These are phyloP conservation scores for Psittacula cyanocephala DNA, from an alignment of 2,113 vertebrate species.

Conservation along the genomic window DNA sequence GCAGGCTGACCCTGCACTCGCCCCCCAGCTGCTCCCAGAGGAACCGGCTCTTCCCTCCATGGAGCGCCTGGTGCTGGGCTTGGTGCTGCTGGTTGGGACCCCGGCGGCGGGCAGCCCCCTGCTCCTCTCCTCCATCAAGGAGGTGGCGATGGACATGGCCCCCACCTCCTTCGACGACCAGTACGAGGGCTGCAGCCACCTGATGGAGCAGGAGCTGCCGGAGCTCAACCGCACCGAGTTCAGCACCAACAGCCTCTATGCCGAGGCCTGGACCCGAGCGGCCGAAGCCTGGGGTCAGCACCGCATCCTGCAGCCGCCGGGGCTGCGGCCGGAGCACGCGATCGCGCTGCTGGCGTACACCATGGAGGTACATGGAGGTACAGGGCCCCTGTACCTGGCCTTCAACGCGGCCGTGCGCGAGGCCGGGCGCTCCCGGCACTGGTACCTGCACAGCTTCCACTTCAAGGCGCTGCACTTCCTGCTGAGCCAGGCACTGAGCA, in stretches of 20 bases:
- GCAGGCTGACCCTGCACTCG: no score
- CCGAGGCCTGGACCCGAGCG: not conserved
- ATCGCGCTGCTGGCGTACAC: not conserved
- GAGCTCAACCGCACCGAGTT: not conserved
- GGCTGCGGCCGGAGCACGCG: not conserved
- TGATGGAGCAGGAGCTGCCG: not conserved
- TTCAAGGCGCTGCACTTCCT: slow-evolving; percentile 73
- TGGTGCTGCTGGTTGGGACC: not conserved
- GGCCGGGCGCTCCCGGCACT: not conserved
- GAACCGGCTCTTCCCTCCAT: not conserved
- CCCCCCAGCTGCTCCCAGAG: not conserved
- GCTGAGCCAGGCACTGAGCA: slow-evolving; percentile 51
- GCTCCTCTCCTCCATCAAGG: accelerated
- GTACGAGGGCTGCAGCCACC: not conserved
- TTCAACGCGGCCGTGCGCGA: not conserved
- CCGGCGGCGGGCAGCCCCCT: accelerated
- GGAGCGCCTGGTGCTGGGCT: not conserved
- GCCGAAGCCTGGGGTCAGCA: accelerated
- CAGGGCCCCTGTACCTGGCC: not conserved
- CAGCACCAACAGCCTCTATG: accelerated
- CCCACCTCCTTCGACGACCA: not conserved
- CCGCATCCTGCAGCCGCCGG: accelerated
- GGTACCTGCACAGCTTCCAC: not conserved
- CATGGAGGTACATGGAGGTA: no score
- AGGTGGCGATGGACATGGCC: not conserved